These are phyloP conservation scores for Rhopalosiphum maidis DNA, from an alignment of 1,140 invertebrate species.

Conservation along the genomic window DNA sequence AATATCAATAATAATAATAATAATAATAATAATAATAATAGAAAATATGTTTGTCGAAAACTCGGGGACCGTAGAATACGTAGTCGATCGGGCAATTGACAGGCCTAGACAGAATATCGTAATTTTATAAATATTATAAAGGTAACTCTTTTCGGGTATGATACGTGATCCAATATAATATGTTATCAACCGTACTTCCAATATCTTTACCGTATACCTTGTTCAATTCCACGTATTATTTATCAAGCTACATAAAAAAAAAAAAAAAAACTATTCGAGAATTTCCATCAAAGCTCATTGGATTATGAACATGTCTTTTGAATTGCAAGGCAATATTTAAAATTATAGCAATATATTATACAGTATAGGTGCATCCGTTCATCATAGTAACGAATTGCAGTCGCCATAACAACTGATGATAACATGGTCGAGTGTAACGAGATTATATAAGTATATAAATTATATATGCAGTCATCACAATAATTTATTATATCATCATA, in stretches of 20 bases:
- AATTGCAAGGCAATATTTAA: neutral
- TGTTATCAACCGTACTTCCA: neutral
- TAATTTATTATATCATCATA: neutral
- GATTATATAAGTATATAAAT: neutral
- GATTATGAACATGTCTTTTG: neutral
- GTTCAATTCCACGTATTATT: neutral
- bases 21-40: neutral
- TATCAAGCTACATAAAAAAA: neutral
- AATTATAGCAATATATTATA: too few species aligned
- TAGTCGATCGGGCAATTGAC: neutral
- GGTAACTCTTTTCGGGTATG: neutral
- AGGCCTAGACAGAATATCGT: neutral
- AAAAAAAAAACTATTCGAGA: neutral
- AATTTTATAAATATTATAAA: conserved; percentile 6
- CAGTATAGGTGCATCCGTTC: too few species aligned
- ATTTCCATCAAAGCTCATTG: neutral
- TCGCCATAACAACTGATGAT: neutral
- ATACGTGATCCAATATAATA: conserved; percentile 16
- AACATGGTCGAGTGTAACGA: neutral
- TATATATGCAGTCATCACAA: neutral
- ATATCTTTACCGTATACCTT: neutral
- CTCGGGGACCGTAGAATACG: neutral
- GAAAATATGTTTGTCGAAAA: neutral
- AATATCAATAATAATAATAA: neutral
- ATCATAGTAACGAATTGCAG: too few species aligned